Base-by-base conservation (phyloP, 2,113 vertebrate species). In the Melanotaenia duboulayi region DNA sequence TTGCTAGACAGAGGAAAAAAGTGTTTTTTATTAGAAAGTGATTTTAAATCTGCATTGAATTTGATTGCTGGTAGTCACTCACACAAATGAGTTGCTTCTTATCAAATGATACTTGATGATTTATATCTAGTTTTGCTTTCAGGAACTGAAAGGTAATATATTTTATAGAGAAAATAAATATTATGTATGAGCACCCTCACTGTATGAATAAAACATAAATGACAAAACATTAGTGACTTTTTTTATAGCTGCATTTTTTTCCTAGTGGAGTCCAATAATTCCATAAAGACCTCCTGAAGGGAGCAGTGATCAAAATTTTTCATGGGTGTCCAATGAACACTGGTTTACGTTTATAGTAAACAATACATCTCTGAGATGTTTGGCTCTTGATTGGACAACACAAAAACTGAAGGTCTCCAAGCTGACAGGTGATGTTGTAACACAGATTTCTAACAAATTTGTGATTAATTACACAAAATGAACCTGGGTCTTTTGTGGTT, bases 71-170 rank as follows among this genome's bases (percentile, higher is more conserved):
- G 80, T 48, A 66, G 8, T 35, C 32, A 35, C 32, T 35, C 77
- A 90, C 76, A 87, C 87, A 90, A 85, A 83, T 82, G 39, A 91
- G 85, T 91, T 87, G 89, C 87, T 90, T 91, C 80, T 91, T 86
- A 81, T 90, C 74, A 83, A 85, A 87, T 83, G 50, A 86, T 87
- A 89, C 71, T 82, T 85, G 79, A 89, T 89, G 55, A 87, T 92
- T 92, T 91, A 71, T 91, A 91, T 88, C 85, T 90, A 86, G 90
- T 91, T 93, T 87, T 87, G 86, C 82, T 92, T 92, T 91, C 82
- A 86, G 81, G 82, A 89, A 80, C 76, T 90, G 83, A 92, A 91
- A 91, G 86, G 77, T 90, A 69, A 90, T 91, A 92, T 93, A 93
- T 93, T 92, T 93, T 92, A 74, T 92, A 92, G 82, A 83, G 81